Percentiles rank a stretch among this genome's conserved stretches.
phyloP scores from a whole-genome alignment of 2,888 invertebrate species.

The Calephelis perditalis region DNA sequence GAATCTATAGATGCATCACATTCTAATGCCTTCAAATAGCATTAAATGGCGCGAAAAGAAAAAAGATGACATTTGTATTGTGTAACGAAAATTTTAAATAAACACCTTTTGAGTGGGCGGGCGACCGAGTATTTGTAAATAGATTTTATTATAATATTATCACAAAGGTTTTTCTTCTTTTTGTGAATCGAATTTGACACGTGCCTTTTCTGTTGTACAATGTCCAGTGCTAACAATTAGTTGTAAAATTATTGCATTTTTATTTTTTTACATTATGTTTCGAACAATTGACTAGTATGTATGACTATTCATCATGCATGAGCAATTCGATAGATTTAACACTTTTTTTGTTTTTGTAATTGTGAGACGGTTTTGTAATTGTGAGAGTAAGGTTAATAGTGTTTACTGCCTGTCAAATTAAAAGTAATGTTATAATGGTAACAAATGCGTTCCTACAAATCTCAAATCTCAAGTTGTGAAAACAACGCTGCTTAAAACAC shows the following conservation, averaged over 20 bases:
- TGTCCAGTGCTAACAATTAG: conserved; percentile 8
- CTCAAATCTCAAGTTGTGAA: no score
- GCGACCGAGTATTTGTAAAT: conserved; percentile 73
- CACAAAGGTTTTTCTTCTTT: conserved; percentile 52
- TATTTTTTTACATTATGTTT: neutral
- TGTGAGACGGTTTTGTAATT: no score
- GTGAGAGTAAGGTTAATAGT: no score
- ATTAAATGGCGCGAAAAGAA: conserved; percentile 74
- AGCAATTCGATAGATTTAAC: no score
- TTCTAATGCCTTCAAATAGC: conserved; percentile 57
- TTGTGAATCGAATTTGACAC: conserved; percentile 33
- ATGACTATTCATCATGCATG: no score
- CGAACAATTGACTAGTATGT: no score
- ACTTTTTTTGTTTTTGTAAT: no score
- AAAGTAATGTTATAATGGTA: no score
- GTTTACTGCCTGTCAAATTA: no score
- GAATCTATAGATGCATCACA: conserved; percentile 31
- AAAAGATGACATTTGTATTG: conserved; percentile 64
- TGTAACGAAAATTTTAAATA: conserved; percentile 70
- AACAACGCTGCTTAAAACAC: no score
- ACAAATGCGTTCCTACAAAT: no score
- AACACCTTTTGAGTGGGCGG: conserved; percentile 78
- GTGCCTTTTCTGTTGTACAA: conserved; percentile 28
- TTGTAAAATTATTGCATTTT: conserved; percentile 18
- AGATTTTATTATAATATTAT: conserved; percentile 59